Conservation (phyloP, 2,113 vertebrate genomes). For the Coreoperca whiteheadi region DNA sequence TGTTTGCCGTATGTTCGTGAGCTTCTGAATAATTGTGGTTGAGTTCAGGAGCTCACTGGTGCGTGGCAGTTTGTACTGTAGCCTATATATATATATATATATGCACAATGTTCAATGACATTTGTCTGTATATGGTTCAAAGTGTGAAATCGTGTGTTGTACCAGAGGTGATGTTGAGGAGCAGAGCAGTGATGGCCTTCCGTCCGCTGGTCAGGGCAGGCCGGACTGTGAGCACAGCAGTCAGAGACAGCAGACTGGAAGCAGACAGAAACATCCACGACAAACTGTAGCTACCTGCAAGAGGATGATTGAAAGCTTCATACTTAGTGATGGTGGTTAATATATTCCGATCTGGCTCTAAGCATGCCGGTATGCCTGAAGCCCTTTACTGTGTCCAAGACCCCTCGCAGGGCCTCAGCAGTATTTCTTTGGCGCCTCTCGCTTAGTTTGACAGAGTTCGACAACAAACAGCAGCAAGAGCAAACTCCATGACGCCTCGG, state of each 20-base stretch:
- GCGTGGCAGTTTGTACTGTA: not conserved
- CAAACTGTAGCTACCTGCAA: conserved; percentile 60
- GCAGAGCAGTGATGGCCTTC: conserved; percentile 40
- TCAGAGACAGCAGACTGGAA: conserved; percentile 55
- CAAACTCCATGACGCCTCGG: too few species aligned
- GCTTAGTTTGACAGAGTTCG: too few species aligned
- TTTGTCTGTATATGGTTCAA: not conserved
- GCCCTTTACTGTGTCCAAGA: not conserved
- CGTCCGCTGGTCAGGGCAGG: conserved; percentile 43
- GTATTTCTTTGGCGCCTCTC: too few species aligned
- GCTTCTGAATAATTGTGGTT: not conserved
- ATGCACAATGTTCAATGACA: not conserved
- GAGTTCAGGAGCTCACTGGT: not conserved
- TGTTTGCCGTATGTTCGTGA: not conserved
- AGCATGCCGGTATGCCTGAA: too few species aligned
- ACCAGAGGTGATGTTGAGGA: conserved; percentile 64
- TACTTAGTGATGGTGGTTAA: not conserved
- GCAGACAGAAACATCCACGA: conserved; percentile 66
- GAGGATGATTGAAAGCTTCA: not conserved
- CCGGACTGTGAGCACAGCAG: conserved; percentile 44
- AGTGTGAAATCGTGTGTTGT: not conserved
- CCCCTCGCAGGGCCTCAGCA: too few species aligned
- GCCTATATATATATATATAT: too few species aligned
- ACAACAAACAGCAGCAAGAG: too few species aligned
- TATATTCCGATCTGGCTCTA: not conserved